Evolutionary conservation across 37 sponge, comb jelly and placozoan genomes (phyloP), one percentile per base, ranked within the genome.

Genomic region (Spongilla lacustris): DNA sequence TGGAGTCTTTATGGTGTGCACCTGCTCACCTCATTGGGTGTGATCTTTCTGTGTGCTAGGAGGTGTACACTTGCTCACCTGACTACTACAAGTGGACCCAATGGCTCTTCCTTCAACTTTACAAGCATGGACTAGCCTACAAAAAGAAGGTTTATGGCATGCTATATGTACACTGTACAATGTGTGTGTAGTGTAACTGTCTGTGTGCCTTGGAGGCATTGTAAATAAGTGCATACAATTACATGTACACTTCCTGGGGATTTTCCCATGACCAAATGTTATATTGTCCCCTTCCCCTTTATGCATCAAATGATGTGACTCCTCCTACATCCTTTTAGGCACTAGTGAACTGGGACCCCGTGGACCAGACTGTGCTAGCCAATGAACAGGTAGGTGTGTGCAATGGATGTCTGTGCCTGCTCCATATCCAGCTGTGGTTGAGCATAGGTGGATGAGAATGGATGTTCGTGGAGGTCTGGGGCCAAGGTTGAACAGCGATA

Each of bases 331-430:
- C 70, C 21, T 24, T 74, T 28, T 36, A 91, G 89, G 89, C 95
- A 46, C 68, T 85, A 67, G 96, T 96, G 28, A 96, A 96, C 78
- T 96, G 96, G 96, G 96, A 96, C 50, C 96, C 96, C 27, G 94
- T 96, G 89, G 96, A 96, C 84, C 69, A 75, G 80, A 93, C 96
- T 41, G 96, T 96, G 66, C 75, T 96, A 74, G 96, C 96, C 74
- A 96, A 93, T 81, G 96, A 96, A 36, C 96, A 96, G 89, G 91
- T 90, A 32, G 41, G 41, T 3, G 41, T 41, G 41, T 41, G 6
- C 41, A 6, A 9, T 41, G 41, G 41, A 10, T 46, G 13, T 50
- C 3, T 24, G n/a, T 46, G 29, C n/a, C 36, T 69, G 3, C 70
- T 69, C 70, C 4, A 8, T 74, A 27, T 31, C 24, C 24, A 27